phyloP scores from a whole-genome alignment of 2,113 vertebrate species.

The Mesembrinibis cayennensis region DNA sequence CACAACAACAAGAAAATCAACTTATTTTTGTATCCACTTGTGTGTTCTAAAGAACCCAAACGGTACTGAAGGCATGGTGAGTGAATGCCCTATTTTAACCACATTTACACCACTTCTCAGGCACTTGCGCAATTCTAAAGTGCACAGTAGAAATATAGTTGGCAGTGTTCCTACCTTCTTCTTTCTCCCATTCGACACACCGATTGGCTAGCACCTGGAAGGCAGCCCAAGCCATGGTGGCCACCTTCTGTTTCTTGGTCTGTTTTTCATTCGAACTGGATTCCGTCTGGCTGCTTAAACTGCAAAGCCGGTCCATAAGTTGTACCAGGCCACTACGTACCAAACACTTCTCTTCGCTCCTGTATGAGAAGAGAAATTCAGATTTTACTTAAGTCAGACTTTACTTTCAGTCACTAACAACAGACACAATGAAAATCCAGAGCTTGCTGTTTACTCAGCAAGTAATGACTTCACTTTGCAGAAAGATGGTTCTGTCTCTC shows the following conservation, averaged over 20 bases:
- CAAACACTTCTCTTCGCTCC: conserved; percentile 97
- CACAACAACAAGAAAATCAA: background rate
- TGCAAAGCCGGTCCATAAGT: conserved; percentile 95
- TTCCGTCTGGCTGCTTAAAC: conserved; percentile 92
- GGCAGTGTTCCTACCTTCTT: conserved; percentile 83
- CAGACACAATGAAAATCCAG: background rate
- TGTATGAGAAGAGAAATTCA: conserved; percentile 21
- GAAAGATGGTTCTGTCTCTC: background rate
- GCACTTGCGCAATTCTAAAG: background rate
- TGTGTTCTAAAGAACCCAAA: background rate
- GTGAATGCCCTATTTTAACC: background rate
- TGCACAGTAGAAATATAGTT: fast-evolving
- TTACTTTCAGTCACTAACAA: background rate
- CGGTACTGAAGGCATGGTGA: background rate
- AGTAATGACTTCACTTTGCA: background rate
- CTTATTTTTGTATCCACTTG: background rate
- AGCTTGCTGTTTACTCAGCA: background rate
- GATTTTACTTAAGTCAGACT: background rate
- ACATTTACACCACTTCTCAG: background rate
- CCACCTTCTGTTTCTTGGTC: conserved; percentile 96
- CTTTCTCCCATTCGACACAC: conserved; percentile 98
- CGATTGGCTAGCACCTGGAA: conserved; percentile 98
- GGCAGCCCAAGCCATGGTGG: conserved; percentile 98
- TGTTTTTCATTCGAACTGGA: conserved; percentile 95
- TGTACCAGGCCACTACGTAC: conserved; percentile 97